A percentile compares a stretch with the other conserved stretches of the same genome.
Conservation (phyloP, 2,797 vertebrate genomes). For the Acridotheres tristis region DNA sequence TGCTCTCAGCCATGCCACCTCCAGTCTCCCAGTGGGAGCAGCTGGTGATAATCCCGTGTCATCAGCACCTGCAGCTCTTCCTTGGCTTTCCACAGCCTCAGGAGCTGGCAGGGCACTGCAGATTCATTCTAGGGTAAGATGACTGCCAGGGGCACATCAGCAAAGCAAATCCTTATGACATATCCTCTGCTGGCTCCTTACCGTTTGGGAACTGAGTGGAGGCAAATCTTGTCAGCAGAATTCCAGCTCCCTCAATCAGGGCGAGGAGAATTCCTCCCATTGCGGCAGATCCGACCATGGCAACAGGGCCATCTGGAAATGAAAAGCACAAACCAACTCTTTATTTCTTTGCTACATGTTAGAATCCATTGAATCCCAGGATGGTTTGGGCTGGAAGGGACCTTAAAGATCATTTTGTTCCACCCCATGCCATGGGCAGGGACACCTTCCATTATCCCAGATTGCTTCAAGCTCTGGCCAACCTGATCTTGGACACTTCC, state of each 20-base stretch:
- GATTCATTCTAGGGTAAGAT: not conserved
- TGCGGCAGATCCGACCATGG: slow-evolving; percentile 95
- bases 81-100: not conserved
- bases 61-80: not conserved
- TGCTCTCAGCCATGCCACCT: not conserved
- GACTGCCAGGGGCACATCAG: not conserved
- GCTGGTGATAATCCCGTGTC: not conserved
- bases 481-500: not conserved
- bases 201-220: slow-evolving; percentile 91
- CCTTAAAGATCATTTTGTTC: not conserved
- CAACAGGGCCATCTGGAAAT: slow-evolving; percentile 88
- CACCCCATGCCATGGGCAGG: not conserved
- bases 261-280: slow-evolving; percentile 97
- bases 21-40: not conserved
- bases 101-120: not conserved
- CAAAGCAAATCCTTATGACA: not conserved
- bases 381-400: not conserved
- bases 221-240: slow-evolving; percentile 92
- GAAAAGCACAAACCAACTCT: not conserved
- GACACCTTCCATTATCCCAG: not conserved
- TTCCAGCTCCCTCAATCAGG: slow-evolving; percentile 95
- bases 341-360: too few relatives aligned
- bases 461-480: not conserved
- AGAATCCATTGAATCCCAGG: not conserved
- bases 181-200: slow-evolving; percentile 68